Conservation (phyloP, 2,888 invertebrate genomes). For the Acleris emargana region DNA sequence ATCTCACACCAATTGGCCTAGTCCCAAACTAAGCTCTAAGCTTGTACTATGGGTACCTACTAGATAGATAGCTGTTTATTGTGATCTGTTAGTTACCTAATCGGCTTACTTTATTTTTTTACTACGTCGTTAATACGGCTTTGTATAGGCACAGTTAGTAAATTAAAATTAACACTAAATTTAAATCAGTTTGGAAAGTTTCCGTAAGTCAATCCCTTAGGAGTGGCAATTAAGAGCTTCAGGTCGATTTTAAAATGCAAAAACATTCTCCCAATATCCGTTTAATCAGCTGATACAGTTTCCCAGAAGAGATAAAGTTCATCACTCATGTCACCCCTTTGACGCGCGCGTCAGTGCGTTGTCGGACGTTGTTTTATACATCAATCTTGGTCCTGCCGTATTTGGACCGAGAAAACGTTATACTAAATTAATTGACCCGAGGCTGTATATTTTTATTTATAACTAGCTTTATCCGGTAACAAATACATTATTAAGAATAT, state of each 20-base stretch:
- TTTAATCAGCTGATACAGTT: constrained; percentile 21
- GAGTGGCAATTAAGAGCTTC: too few relatives aligned
- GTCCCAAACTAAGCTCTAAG: too few relatives aligned
- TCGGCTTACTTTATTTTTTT: too few relatives aligned
- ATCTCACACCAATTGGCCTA: too few relatives aligned
- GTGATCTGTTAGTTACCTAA: too few relatives aligned
- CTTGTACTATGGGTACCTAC: too few relatives aligned
- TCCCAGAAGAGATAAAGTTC: constrained; percentile 31
- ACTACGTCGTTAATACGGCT: too few relatives aligned
- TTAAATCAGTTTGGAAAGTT: too few relatives aligned
- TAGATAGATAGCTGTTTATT: not conserved
- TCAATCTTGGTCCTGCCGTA: constrained; percentile 33
- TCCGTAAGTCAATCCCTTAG: too few relatives aligned
- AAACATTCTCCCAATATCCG: constrained; percentile 7
- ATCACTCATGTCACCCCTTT: constrained; percentile 31
- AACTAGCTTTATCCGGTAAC: not conserved
- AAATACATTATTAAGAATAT: not conserved
- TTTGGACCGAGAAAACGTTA: constrained; percentile 28
- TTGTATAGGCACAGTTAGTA: too few relatives aligned
- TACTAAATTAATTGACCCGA: constrained; percentile 26
- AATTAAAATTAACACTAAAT: too few relatives aligned
- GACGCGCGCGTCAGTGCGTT: constrained; percentile 28
- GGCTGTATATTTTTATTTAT: not conserved
- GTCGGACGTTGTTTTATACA: constrained; percentile 34
- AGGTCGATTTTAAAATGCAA: constrained; percentile 6